A percentile compares a stretch with the other conserved stretches of the same genome.
Evolutionary conservation across 2,797 vertebrate species (phyloP).

Genomic region (Epinephelus malabaricus): DNA sequence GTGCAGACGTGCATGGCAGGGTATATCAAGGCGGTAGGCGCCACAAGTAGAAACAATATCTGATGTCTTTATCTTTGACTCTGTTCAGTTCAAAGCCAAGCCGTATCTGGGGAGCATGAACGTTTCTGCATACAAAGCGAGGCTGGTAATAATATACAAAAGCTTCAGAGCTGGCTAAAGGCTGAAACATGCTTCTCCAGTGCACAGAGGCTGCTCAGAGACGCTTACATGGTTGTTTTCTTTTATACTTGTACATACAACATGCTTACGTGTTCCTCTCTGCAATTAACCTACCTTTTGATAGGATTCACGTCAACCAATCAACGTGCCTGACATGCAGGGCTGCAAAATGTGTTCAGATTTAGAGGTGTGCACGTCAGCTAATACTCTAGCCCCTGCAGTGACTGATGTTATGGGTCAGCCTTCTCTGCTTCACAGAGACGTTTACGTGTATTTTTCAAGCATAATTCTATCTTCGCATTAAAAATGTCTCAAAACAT

Average conservation of each 20-base stretch:
- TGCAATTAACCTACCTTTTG: not conserved
- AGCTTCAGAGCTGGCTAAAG: not conserved
- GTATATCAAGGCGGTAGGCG: not conserved
- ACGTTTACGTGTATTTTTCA: not conserved
- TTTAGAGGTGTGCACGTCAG: too few relatives aligned
- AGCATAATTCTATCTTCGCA: not conserved
- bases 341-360: not conserved
- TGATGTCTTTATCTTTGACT: constrained; percentile 48
- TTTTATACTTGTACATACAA: not conserved
- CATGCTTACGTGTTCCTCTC: not conserved
- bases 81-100: constrained; percentile 31
- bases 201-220: not conserved
- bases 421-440: not conserved
- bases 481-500: too few relatives aligned
- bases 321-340: not conserved
- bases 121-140: constrained; percentile 13
- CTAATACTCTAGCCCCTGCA: not conserved
- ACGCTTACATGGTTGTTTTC: not conserved
- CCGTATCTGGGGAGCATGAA: constrained; percentile 10
- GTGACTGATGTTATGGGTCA: not conserved
- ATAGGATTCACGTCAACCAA: not conserved
- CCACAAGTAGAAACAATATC: constrained; percentile 39
- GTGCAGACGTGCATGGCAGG: constrained; percentile 17
- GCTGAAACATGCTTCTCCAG: not conserved
- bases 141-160: not conserved